Evolutionary conservation across 2,888 invertebrate species (phyloP).

Genomic region (Pandemis heparana): DNA sequence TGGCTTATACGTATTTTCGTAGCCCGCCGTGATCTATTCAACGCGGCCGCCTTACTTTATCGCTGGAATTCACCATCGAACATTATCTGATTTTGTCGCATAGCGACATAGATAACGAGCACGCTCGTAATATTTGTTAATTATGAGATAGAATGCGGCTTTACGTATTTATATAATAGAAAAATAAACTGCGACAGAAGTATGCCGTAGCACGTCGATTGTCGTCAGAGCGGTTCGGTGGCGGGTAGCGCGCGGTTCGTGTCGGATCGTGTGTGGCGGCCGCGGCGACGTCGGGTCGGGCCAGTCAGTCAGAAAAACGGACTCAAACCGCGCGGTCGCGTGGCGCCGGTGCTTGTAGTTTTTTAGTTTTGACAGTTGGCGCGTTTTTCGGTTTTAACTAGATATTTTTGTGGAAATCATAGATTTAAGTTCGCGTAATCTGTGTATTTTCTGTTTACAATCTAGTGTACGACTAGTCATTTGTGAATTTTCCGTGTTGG

Average conservation of each 20-base stretch:
- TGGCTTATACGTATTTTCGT: conserved; percentile 73
- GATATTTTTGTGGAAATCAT: conserved; percentile 80
- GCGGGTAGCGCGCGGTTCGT: conserved; percentile 52
- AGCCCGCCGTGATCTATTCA: conserved; percentile 71
- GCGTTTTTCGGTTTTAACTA: conserved; percentile 78
- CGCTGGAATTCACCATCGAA: conserved; percentile 68
- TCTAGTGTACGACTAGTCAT: conserved; percentile 79
- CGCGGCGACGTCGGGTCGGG: conserved; percentile 48
- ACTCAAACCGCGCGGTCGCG: conserved; percentile 82
- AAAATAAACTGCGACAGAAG: conserved; percentile 76
- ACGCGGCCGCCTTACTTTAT: conserved; percentile 74
- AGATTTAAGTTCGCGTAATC: conserved; percentile 84
- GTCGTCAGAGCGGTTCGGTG: conserved; percentile 49
- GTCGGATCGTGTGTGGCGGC: conserved; percentile 58
- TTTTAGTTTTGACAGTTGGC: conserved; percentile 85
- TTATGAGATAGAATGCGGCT: conserved; percentile 75
- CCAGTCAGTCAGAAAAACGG: conserved; percentile 78
- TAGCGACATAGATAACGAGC: conserved; percentile 76
- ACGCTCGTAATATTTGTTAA: conserved; percentile 77
- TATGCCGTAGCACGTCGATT: conserved; percentile 59
- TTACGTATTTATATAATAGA: conserved; percentile 73
- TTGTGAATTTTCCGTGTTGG: conserved; percentile 79
- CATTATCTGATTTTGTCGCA: conserved; percentile 82
- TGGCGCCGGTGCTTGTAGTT: conserved; percentile 84
- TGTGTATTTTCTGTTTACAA: conserved; percentile 80